These are phyloP conservation scores for Caenorhabditis uteleia DNA, from an alignment of 2,888 invertebrate genomes.

Conservation along the genomic window DNA sequence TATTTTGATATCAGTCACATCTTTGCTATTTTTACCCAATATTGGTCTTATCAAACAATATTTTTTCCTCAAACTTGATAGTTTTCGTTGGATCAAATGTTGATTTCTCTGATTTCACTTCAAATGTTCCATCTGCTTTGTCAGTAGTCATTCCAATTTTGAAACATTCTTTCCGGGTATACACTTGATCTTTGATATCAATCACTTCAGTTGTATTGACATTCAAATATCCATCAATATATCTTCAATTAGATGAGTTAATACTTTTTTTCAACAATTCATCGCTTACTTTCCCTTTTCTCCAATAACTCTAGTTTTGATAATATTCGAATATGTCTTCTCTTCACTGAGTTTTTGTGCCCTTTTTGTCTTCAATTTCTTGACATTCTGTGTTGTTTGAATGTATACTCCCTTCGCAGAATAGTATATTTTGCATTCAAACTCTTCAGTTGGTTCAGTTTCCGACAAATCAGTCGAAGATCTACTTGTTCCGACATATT, in stretches of 20 bases:
- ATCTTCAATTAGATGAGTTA: not conserved
- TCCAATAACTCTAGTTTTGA: constrained; percentile 23
- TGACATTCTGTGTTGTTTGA: constrained; percentile 25
- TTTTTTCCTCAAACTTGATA: constrained; percentile 12
- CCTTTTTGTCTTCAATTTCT: constrained; percentile 16
- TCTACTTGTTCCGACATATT: constrained; percentile 25
- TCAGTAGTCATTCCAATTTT: constrained; percentile 16
- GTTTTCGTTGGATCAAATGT: constrained; percentile 38
- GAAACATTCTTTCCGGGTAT: constrained; percentile 12
- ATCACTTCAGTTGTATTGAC: constrained; percentile 15
- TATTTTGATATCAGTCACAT: not conserved
- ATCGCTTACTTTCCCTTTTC: constrained; percentile 3
- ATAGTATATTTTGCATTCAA: constrained; percentile 21
- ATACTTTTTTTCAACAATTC: not conserved
- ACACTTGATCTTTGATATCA: constrained; percentile 15
- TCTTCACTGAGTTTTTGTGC: constrained; percentile 18
- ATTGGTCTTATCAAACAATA: constrained; percentile 27
- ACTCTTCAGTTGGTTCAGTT: constrained; percentile 22
- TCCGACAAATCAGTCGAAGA: constrained; percentile 20
- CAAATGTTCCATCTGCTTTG: constrained; percentile 9
- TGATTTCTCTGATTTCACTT: constrained; percentile 7
- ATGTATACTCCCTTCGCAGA: constrained; percentile 28
- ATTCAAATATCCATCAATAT: constrained; percentile 24
- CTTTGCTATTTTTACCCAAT: constrained; percentile 10
- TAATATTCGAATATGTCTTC: constrained; percentile 23